phyloP scores from a whole-genome alignment of 1,140 invertebrate species.

The Himalopsyche phryganea region DNA sequence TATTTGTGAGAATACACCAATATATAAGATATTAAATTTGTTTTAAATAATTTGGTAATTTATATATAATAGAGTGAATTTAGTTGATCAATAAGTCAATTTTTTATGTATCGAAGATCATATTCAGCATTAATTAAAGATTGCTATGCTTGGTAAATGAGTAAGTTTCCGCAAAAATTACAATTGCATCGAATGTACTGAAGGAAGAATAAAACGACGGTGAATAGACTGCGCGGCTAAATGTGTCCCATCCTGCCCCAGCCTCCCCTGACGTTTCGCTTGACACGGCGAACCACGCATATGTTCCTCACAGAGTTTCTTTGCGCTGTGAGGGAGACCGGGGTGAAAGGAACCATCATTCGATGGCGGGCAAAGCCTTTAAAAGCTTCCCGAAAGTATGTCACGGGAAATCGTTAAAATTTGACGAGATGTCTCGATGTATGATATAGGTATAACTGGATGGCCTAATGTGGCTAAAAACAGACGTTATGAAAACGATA shows the following conservation, averaged over 20 bases:
- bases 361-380: constrained; percentile 1
- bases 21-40: too few relatives aligned
- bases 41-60: too few relatives aligned
- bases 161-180: too few relatives aligned
- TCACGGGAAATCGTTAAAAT: constrained; percentile 23
- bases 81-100: too few relatives aligned
- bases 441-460: neutral
- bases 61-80: too few relatives aligned
- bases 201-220: constrained; percentile 21
- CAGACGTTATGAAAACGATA: too few relatives aligned
- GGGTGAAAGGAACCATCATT: constrained; percentile 1
- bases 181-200: constrained; percentile 14
- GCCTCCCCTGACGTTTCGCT: neutral
- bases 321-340: neutral
- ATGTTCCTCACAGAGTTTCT: constrained; percentile 3
- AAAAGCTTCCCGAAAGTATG: constrained; percentile 2
- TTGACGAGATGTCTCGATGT: constrained; percentile 7
- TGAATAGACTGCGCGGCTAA: constrained; percentile 15
- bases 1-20: too few relatives aligned
- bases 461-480: neutral
- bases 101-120: too few relatives aligned
- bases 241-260: neutral
- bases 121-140: too few relatives aligned
- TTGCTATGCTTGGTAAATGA: too few relatives aligned
- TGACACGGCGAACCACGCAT: constrained; percentile 1